These are phyloP conservation scores for Dinomys branickii DNA, from an alignment of 2,113 vertebrate species.

Conservation along the genomic window DNA sequence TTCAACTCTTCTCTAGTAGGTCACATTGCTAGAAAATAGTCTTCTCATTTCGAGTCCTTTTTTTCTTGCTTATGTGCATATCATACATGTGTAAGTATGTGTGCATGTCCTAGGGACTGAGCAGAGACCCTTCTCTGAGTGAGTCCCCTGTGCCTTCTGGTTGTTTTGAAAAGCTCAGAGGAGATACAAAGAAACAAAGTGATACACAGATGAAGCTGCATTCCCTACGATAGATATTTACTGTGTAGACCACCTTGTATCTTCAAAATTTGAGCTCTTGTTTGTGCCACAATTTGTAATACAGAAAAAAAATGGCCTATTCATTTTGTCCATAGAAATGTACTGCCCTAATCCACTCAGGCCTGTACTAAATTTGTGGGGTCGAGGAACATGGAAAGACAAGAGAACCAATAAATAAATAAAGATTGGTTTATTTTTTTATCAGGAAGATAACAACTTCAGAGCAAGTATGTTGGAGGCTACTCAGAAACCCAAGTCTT, in stretches of 20 bases:
- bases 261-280: not conserved
- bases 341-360: not conserved
- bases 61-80: not conserved
- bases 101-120: not conserved
- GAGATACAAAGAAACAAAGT: not conserved
- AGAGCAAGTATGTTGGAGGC: not conserved
- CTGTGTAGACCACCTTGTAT: not conserved
- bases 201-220: not conserved
- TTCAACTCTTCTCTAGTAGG: not conserved
- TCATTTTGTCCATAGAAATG: not conserved
- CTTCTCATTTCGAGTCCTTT: not conserved
- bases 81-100: not conserved
- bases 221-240: not conserved
- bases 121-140: not conserved
- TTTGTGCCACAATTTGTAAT: not conserved
- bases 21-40: not conserved
- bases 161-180: not conserved
- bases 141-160: too few relatives aligned
- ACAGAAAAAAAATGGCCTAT: not conserved
- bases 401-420: not conserved
- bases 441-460: not conserved
- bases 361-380: not conserved
- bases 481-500: not conserved
- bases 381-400: not conserved
- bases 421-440: not conserved